Conservation (phyloP, 35 echinoderm and acorn worm species). For the Apostichopus californicus region DNA sequence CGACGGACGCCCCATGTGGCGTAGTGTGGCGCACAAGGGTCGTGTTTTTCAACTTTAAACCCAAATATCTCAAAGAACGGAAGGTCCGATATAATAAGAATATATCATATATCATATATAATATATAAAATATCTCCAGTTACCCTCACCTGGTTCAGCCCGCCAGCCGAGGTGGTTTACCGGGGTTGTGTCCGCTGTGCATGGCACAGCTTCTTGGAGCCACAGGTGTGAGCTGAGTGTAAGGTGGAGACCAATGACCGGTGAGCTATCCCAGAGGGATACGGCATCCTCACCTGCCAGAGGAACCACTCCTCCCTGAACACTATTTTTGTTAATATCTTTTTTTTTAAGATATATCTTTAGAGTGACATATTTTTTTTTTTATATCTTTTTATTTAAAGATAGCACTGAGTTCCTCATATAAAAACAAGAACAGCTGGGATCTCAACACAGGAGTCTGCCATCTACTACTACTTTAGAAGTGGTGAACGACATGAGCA, state of each 20-base stretch:
- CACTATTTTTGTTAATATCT: not conserved
- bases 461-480: not conserved
- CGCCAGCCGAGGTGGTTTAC: conserved; percentile 37
- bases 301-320: conserved; percentile 26
- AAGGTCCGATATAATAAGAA: not conserved
- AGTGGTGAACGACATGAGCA: not conserved
- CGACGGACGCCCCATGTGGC: too few relatives aligned
- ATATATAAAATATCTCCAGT: not conserved
- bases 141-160: not conserved
- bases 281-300: not conserved
- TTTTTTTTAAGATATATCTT: too few relatives aligned
- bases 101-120: not conserved
- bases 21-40: too few relatives aligned
- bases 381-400: too few relatives aligned
- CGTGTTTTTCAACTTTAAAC: too few relatives aligned
- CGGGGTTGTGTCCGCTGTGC: conserved; percentile 46
- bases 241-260: conserved; percentile 26
- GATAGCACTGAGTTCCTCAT: too few relatives aligned
- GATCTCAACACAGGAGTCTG: too few relatives aligned
- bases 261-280: not conserved
- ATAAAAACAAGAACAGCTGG: too few relatives aligned
- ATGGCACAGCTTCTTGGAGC: conserved; percentile 51
- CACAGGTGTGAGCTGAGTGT: conserved; percentile 53
- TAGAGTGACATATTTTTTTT: too few relatives aligned
- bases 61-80: not conserved